phyloP scores from a whole-genome alignment of 2,888 invertebrate genomes.

The Sicus ferrugineus region DNA sequence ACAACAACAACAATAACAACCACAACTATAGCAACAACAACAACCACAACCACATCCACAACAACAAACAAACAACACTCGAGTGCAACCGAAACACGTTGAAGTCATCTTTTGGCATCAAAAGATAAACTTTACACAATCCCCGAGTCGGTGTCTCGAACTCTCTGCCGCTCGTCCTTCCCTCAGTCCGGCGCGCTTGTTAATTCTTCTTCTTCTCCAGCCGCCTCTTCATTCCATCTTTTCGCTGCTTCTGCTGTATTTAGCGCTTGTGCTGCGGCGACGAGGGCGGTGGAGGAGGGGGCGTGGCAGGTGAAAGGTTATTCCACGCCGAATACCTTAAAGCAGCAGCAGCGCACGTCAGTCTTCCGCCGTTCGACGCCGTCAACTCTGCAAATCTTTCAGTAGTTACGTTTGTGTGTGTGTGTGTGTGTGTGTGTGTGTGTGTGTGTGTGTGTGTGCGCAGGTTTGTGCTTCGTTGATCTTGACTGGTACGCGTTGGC shows the following conservation, averaged over 20 bases:
- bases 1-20: neutral
- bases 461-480: neutral
- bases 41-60: neutral
- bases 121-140: slow-evolving; percentile 30
- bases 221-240: neutral
- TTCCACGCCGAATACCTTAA: slow-evolving; percentile 28
- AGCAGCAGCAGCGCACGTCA: neutral
- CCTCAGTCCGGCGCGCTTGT: no score
- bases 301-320: slow-evolving; percentile 31
- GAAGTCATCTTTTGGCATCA: slow-evolving; percentile 19
- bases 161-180: neutral
- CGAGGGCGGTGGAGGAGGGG: no score
- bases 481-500: neutral
- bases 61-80: slow-evolving; percentile 11
- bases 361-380: slow-evolving; percentile 10
- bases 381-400: slow-evolving; percentile 31
- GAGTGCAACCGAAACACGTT: slow-evolving; percentile 16
- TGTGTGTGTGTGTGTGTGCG: slow-evolving; percentile 21
- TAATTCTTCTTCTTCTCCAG: neutral
- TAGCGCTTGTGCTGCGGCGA: no score
- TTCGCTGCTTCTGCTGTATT: neutral
- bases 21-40: slow-evolving; percentile 4
- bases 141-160: neutral
- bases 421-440: slow-evolving; percentile 5
- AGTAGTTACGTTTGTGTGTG: neutral